These are phyloP conservation scores for Agrotis segetum DNA, from an alignment of 2,888 invertebrate genomes.

Conservation along the genomic window DNA sequence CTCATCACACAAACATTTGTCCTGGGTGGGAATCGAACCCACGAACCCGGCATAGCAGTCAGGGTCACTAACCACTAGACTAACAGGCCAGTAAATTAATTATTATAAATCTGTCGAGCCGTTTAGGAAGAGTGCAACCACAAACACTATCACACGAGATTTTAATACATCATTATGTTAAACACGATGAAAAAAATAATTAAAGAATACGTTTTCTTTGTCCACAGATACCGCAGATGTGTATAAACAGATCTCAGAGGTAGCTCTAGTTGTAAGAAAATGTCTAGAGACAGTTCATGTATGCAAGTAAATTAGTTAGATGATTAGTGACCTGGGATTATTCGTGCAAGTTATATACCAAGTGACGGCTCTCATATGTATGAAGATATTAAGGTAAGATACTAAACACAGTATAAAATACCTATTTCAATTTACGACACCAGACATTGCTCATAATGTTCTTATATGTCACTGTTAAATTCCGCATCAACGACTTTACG, in stretches of 20 bases:
- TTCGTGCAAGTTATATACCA: slow-evolving; percentile 38
- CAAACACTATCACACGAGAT: too few species aligned
- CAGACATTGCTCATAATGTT: slow-evolving; percentile 1
- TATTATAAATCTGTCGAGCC: background rate
- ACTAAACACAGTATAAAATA: background rate
- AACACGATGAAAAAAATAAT: background rate
- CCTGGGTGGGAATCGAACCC: too few species aligned
- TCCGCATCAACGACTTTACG: slow-evolving; percentile 3
- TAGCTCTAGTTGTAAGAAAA: slow-evolving; percentile 81
- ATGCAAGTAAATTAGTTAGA: slow-evolving; percentile 77
- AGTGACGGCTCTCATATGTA: slow-evolving; percentile 18
- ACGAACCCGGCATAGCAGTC: too few species aligned
- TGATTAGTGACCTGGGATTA: slow-evolving; percentile 68
- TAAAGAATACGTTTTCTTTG: slow-evolving; percentile 64
- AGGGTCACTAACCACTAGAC: too few species aligned
- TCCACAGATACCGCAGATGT: slow-evolving; percentile 73
- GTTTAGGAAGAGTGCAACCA: background rate
- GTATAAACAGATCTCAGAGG: slow-evolving; percentile 79
- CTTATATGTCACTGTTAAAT: slow-evolving; percentile 3
- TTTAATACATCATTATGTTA: too few species aligned
- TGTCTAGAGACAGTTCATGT: slow-evolving; percentile 79
- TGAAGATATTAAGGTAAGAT: slow-evolving; percentile 45
- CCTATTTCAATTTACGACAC: slow-evolving; percentile 12
- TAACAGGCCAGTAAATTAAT: too few species aligned
- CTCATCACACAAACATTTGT: too few species aligned